phyloP scores from a whole-genome alignment of 2,113 vertebrate genomes.

The Eidolon helvum region DNA sequence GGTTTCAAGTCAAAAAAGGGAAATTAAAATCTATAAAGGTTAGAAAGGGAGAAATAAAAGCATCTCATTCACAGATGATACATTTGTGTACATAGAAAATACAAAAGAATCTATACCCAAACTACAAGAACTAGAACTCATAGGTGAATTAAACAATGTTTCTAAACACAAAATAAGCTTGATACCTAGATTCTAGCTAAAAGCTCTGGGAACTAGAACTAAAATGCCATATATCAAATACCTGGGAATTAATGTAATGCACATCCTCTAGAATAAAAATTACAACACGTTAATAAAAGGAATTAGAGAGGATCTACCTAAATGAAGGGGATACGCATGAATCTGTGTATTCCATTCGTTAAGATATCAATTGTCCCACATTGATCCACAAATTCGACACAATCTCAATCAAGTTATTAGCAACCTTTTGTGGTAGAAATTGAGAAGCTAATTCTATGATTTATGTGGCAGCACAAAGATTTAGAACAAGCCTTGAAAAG shows the following conservation, averaged over 20 bases:
- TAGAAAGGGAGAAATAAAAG: neutral
- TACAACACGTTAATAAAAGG: neutral
- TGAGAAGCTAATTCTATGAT: neutral
- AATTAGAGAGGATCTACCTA: neutral
- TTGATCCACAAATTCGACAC: neutral
- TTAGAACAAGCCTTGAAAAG: neutral
- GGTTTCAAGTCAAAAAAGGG: neutral
- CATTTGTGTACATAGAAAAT: neutral
- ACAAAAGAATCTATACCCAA: neutral
- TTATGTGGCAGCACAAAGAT: neutral
- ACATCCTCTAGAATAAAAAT: neutral
- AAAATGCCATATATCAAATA: too few species aligned
- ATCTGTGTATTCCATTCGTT: neutral
- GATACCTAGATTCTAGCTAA: too few species aligned
- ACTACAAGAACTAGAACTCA: too few species aligned
- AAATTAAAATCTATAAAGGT: neutral
- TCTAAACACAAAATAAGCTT: too few species aligned
- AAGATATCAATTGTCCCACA: neutral
- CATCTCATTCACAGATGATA: neutral
- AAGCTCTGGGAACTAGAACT: too few species aligned
- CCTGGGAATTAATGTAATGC: too few species aligned
- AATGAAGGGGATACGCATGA: neutral
- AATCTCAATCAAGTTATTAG: neutral
- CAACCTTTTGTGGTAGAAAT: neutral
- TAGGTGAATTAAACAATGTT: too few species aligned